phyloP scores from a whole-genome alignment of 2,888 invertebrate species.

The Fragum fragum region DNA sequence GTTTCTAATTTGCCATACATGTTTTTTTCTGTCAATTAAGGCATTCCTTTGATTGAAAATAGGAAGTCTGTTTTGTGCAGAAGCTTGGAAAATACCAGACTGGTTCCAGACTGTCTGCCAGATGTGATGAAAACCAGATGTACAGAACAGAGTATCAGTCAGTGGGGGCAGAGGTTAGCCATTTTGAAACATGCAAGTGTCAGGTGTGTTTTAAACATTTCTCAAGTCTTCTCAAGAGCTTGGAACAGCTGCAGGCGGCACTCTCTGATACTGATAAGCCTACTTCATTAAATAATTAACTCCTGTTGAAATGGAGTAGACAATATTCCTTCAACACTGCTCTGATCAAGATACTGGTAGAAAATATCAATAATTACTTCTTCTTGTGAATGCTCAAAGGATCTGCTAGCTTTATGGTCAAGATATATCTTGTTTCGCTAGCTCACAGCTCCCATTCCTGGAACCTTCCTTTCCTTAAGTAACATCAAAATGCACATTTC shows the following conservation, averaged over 20 bases:
- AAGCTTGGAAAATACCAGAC: slow-evolving; percentile 73
- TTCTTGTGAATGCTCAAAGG: background rate
- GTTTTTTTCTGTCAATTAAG: slow-evolving; percentile 70
- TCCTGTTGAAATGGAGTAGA: slow-evolving; percentile 23
- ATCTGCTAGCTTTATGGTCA: too few relatives aligned
- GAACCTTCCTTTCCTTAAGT: too few relatives aligned
- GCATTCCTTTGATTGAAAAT: slow-evolving; percentile 64
- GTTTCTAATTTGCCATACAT: slow-evolving; percentile 66
- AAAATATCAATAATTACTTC: background rate
- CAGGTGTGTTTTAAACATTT: slow-evolving; percentile 61
- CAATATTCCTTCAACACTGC: slow-evolving; percentile 11
- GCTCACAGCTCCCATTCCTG: too few relatives aligned
- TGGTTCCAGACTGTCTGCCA: slow-evolving; percentile 77
- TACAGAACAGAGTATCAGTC: slow-evolving; percentile 68
- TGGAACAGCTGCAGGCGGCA: slow-evolving; percentile 52
- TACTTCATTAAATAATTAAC: slow-evolving; percentile 60
- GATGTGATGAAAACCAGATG: slow-evolving; percentile 74
- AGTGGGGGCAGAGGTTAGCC: slow-evolving; percentile 58
- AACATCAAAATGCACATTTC: too few relatives aligned
- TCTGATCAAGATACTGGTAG: background rate
- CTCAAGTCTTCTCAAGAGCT: slow-evolving; percentile 2
- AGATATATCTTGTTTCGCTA: too few relatives aligned
- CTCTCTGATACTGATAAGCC: slow-evolving; percentile 46
- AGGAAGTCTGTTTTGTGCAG: slow-evolving; percentile 65
- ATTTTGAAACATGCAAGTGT: slow-evolving; percentile 66